Percentiles rank a stretch among this genome's conserved stretches.
phyloP scores from a whole-genome alignment of 2,888 invertebrate species.

The Nymphalis urticae region DNA sequence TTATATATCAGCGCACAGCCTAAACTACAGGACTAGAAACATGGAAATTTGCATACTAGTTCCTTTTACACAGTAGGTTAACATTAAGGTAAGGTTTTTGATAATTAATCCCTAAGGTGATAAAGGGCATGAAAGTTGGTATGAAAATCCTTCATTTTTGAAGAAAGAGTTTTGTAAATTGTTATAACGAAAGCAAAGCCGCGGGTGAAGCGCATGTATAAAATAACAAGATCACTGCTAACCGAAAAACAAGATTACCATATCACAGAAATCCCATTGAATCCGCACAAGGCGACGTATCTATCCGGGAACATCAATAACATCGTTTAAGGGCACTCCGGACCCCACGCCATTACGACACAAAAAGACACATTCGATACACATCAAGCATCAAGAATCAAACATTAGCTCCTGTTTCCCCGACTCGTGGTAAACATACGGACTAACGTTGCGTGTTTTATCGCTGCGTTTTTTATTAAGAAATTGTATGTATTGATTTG shows the following conservation, averaged over 20 bases:
- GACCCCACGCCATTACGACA: constrained; percentile 41
- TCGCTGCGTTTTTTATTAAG: constrained; percentile 14
- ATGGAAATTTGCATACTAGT: too few relatives aligned
- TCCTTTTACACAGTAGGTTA: too few relatives aligned
- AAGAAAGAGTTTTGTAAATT: too few relatives aligned
- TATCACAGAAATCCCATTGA: constrained; percentile 46
- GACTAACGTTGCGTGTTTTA: constrained; percentile 15
- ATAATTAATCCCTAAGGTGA: too few relatives aligned
- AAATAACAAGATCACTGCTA: not conserved
- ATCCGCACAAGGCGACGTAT: constrained; percentile 60
- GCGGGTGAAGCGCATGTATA: too few relatives aligned
- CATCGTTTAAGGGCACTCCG: constrained; percentile 59
- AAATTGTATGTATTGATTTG: too few relatives aligned
- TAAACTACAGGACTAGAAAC: too few relatives aligned
- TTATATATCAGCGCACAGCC: too few relatives aligned
- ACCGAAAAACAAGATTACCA: constrained; percentile 11
- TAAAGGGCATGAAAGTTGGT: too few relatives aligned
- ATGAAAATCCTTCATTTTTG: too few relatives aligned
- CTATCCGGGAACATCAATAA: constrained; percentile 78
- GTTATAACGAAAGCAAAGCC: too few relatives aligned
- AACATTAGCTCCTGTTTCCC: constrained; percentile 61
- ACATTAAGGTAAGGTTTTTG: too few relatives aligned
- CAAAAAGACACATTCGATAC: constrained; percentile 71
- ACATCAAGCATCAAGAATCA: constrained; percentile 78
- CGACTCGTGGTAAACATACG: constrained; percentile 48